Base-by-base conservation (phyloP, 2,797 vertebrate species). In the Erpetoichthys calabaricus region DNA sequence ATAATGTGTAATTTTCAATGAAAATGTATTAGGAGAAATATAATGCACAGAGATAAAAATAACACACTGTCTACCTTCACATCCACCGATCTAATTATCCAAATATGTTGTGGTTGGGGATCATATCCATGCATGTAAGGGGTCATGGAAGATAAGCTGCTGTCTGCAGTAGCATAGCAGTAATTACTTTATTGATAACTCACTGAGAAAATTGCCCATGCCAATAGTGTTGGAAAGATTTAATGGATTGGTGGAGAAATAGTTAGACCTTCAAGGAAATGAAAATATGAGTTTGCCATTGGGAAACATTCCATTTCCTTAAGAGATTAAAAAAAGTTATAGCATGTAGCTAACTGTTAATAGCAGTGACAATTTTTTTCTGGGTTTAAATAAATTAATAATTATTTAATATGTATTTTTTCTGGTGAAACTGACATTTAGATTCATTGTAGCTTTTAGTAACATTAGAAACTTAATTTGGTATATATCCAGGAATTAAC, bases 181-280 rank as follows among this genome's bases (percentile, higher is more conserved):
- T 88, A 86, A 88, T 88, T 87, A 86, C 81, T 86, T 81, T 78
- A 88, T 87, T 87, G 85, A 86, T 86, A 86, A 87, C 85, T 83
- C 80, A 73, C 73, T 67, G 67, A 75, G 75, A 79, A 85, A 82
- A 81, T 65, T 71, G 79, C 59, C 69, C 68, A 63, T 63, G 74
- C 82, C 86, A 84, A 84, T 85, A 67, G 77, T 71, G 63, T 64
- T 59, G 68, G 74, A 65, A 67, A 68, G 68, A 83, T 84, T 83
- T 83, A 85, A 85, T 85, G 74, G 81, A 80, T 78, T 72, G 76
- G 72, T 51, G 51, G 54, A 53, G 64, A 70, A 63, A 63, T 72
- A 53, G 77, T 69, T 68, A 80, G 70, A 70, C n/a, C 47, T 83
- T 81, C 83, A 82, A 79, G 81, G 78, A 77, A 78, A 82, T 80